A percentile compares a stretch with the other conserved stretches of the same genome.
Conservation (phyloP, 1,140 invertebrate species). For the Palaemon carinicauda region DNA sequence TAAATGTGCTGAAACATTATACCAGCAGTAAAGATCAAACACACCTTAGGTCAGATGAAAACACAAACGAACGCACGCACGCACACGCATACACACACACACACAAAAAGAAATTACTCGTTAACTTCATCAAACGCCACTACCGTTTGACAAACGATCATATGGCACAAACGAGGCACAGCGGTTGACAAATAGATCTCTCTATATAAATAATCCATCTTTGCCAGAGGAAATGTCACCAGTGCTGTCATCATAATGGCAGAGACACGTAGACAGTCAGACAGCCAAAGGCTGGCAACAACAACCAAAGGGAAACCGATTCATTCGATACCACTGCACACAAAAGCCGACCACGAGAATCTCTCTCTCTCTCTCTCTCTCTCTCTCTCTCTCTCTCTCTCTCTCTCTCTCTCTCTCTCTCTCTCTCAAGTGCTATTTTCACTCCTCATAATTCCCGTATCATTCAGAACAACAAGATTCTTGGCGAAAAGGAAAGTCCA, state of each 20-base stretch:
- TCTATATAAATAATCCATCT: too few relatives aligned
- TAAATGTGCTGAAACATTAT: too few relatives aligned
- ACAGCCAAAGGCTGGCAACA: too few relatives aligned
- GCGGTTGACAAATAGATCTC: too few relatives aligned
- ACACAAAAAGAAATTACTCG: not conserved
- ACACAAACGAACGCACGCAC: not conserved
- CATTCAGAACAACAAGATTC: not conserved
- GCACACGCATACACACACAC: not conserved
- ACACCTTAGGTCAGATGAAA: not conserved
- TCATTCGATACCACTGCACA: too few relatives aligned
- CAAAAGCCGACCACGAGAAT: not conserved
- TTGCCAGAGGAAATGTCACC: too few relatives aligned
- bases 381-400: conserved; percentile 1
- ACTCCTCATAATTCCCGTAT: not conserved
- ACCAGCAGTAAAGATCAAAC: not conserved
- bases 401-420: not conserved
- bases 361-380: not conserved
- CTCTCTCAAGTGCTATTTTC: not conserved
- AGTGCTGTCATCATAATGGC: too few relatives aligned
- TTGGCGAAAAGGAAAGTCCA: too few relatives aligned
- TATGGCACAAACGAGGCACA: not conserved
- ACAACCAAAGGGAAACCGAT: too few relatives aligned
- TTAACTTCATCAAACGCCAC: too few relatives aligned
- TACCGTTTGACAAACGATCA: not conserved
- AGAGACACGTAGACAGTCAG: too few relatives aligned